Evolutionary conservation across 30 jellyfish, hydroid and myxozoan species (phyloP), one percentile per base, ranked within the genome.

Genomic region (Sanderia malayensis): DNA sequence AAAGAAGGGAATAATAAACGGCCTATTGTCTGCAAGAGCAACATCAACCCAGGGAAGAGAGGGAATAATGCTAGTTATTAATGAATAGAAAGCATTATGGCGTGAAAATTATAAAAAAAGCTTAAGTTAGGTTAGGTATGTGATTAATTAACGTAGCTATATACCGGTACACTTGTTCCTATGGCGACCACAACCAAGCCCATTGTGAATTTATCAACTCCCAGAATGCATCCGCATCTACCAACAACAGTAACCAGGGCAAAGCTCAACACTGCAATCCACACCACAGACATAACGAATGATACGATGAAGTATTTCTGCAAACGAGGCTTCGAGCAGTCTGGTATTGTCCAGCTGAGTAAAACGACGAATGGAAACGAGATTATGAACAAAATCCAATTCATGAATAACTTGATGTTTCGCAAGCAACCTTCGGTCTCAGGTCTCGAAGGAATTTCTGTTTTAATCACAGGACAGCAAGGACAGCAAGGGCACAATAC

Each of bases 201-300:
- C 98, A 90, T 90, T 63, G 98, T 90, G 66, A 90, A 90, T 60
- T 78, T 76, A 49, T 90, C 98, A 28, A 90, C 85, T 0, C 96
- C 98, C 31, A 90, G 80, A 8, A 90, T 90, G 79, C 98, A 90
- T 19, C 98, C 98, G 74, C 93, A 86, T 53, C 98, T 57, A 47
- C 98, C 98, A 46, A 90, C 98, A 46, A 90, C 72, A 3, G 98
- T 90, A 29, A 90, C 98, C 98, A 90, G 83, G 31, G 98, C 98
- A 66, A 90, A 90, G 65, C 96, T 83, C 26, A 90, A 82, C 0
- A 79, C 88, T 26, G 98, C 98, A 25, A 90, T 90, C 98, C 98
- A 90, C 33, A 76, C 37, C 0, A 90, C 91, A 24, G 98, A 90
- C 98, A 90, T 90, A 19, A 83, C 7, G 73, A 90, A 90, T 3